Conservation (phyloP, 2,113 vertebrate species). For the Setophaga kirtlandii region DNA sequence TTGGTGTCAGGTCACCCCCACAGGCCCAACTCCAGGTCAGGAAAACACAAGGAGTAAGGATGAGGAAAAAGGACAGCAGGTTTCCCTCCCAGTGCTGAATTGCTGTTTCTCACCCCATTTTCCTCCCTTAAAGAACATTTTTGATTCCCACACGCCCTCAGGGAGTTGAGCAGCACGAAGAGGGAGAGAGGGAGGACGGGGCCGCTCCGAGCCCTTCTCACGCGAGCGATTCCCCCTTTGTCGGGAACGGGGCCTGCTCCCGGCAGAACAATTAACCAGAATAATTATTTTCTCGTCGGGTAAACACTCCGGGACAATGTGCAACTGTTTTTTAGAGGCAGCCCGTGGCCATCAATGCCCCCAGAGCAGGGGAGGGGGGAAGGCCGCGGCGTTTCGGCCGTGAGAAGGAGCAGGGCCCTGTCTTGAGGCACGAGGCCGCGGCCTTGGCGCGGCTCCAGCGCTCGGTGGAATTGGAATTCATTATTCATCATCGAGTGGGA, state of each 20-base stretch:
- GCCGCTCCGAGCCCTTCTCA: neutral
- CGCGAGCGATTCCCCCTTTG: neutral
- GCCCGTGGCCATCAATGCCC: conserved; percentile 3
- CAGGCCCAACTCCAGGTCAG: neutral
- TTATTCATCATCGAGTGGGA: conserved; percentile 28
- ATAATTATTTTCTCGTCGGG: neutral
- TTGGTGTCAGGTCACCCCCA: neutral
- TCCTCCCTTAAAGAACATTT: neutral
- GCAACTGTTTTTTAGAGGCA: conserved; percentile 15
- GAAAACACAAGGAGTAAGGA: rapidly evolving
- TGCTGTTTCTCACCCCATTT: rapidly evolving
- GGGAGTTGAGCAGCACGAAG: neutral
- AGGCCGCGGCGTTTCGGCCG: neutral
- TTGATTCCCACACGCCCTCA: neutral
- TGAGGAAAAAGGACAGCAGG: rapidly evolving
- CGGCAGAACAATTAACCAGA: neutral
- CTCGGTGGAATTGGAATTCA: neutral
- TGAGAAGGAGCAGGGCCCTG: neutral
- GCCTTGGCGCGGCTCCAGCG: neutral
- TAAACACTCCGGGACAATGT: conserved; percentile 39
- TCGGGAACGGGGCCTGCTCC: neutral
- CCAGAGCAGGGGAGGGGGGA: neutral
- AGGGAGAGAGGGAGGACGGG: neutral
- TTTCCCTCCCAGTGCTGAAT: rapidly evolving
- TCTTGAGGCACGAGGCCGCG: neutral